Conservation (phyloP, 2,888 invertebrate species). For the Patella ulyssiponensis region DNA sequence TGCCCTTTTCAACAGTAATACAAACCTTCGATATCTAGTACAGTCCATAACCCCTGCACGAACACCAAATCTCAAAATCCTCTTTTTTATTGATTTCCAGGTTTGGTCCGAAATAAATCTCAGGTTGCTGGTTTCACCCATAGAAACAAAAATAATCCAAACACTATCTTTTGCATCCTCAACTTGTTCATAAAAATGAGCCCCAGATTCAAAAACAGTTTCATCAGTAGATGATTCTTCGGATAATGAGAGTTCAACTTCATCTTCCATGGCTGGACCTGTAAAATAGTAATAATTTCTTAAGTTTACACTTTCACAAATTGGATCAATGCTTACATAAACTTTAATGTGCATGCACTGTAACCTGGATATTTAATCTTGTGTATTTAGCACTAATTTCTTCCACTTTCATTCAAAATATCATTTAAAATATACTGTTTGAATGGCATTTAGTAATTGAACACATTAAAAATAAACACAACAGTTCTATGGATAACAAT, state of each 20-base stretch:
- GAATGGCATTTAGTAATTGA: too few species aligned
- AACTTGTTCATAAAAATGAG: slow-evolving; percentile 73
- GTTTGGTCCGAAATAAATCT: slow-evolving; percentile 44
- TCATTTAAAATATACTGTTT: too few species aligned
- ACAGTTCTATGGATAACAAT: too few species aligned
- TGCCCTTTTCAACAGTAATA: too few species aligned
- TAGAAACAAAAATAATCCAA: slow-evolving; percentile 75
- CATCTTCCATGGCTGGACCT: slow-evolving; percentile 69
- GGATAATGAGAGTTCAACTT: slow-evolving; percentile 55
- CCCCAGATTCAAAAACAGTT: slow-evolving; percentile 71
- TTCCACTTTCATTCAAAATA: too few species aligned
- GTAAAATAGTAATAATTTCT: slow-evolving; percentile 13
- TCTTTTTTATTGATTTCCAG: slow-evolving; percentile 72
- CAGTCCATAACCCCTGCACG: slow-evolving; percentile 74
- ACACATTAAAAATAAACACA: too few species aligned
- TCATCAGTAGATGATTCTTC: slow-evolving; percentile 43
- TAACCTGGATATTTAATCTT: too few species aligned
- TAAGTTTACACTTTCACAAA: too few species aligned
- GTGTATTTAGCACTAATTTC: too few species aligned
- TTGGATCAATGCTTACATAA: too few species aligned
- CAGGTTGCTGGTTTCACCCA: slow-evolving; percentile 33
- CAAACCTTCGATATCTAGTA: slow-evolving; percentile 24
- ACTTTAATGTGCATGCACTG: too few species aligned
- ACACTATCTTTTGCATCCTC: slow-evolving; percentile 76
- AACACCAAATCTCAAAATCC: slow-evolving; percentile 73